Conservation (phyloP, 1,140 invertebrate species). For the Hormaphis cornu region DNA sequence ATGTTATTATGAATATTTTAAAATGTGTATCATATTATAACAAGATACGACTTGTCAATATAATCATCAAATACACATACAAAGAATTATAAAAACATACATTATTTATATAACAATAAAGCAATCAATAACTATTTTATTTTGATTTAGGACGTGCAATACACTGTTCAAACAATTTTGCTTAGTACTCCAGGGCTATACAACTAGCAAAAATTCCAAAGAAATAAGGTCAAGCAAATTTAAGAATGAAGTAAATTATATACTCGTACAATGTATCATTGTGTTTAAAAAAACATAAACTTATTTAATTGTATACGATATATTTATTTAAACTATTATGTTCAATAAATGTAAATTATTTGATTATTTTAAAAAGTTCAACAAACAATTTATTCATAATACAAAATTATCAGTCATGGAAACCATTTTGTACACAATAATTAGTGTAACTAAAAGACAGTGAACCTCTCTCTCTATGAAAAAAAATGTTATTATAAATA, state of each 20-base stretch:
- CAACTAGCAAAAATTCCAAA: constrained; percentile 7
- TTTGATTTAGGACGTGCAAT: constrained; percentile 15
- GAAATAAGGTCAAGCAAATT: constrained; percentile 1
- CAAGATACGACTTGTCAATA: background rate
- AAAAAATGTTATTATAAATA: no score
- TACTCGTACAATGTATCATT: no score
- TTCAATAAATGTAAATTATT: background rate
- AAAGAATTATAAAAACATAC: background rate
- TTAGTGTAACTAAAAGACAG: no score
- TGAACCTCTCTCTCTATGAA: no score
- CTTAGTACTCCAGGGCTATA: background rate
- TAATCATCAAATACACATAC: background rate
- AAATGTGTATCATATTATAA: background rate
- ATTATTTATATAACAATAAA: background rate
- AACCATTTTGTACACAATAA: no score
- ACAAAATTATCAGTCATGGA: no score
- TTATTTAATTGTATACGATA: no score
- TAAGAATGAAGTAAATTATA: background rate
- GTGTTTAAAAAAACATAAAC: no score
- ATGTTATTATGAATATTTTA: background rate
- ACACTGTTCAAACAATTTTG: background rate
- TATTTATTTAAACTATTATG: background rate
- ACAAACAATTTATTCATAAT: no score
- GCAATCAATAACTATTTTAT: background rate
- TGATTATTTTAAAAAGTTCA: no score